Conservation (phyloP, 2,113 vertebrate genomes). For the Gila orcuttii region DNA sequence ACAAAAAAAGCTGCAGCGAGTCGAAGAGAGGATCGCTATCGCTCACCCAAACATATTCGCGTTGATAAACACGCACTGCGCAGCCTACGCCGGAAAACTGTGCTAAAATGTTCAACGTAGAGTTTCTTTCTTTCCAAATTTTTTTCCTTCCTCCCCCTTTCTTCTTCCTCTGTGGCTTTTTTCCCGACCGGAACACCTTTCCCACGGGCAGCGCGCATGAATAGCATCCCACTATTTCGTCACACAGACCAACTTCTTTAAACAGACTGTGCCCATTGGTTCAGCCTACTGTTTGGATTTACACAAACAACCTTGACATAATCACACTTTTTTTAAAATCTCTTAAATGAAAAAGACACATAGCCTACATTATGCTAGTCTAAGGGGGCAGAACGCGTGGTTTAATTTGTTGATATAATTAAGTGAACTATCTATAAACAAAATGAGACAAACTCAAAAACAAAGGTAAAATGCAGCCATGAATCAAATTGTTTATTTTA, state of each 20-base stretch:
- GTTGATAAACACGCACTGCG: not conserved
- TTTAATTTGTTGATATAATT: not conserved
- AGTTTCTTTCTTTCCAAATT: constrained; percentile 77
- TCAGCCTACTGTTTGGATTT: constrained; percentile 17
- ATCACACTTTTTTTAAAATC: not conserved
- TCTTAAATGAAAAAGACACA: not conserved
- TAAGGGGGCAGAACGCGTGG: not conserved
- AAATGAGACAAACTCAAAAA: not conserved
- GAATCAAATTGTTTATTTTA: not conserved
- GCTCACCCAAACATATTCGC: constrained; percentile 11
- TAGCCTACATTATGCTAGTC: not conserved
- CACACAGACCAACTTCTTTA: constrained; percentile 64
- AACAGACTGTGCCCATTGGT: constrained; percentile 44
- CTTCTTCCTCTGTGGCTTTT: constrained; percentile 68
- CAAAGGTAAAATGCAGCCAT: not conserved
- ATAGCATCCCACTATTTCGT: constrained; percentile 66
- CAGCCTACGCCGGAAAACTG: constrained; percentile 45
- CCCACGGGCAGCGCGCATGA: constrained; percentile 67
- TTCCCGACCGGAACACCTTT: constrained; percentile 77
- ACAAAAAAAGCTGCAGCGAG: not conserved
- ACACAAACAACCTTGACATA: constrained; percentile 29
- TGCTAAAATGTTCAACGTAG: constrained; percentile 65
- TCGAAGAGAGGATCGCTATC: constrained; percentile 4
- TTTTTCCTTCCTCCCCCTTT: constrained; percentile 73
- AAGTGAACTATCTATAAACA: not conserved